Conservation (phyloP, 2,888 invertebrate species). For the Caenorhabditis macrosperma region DNA sequence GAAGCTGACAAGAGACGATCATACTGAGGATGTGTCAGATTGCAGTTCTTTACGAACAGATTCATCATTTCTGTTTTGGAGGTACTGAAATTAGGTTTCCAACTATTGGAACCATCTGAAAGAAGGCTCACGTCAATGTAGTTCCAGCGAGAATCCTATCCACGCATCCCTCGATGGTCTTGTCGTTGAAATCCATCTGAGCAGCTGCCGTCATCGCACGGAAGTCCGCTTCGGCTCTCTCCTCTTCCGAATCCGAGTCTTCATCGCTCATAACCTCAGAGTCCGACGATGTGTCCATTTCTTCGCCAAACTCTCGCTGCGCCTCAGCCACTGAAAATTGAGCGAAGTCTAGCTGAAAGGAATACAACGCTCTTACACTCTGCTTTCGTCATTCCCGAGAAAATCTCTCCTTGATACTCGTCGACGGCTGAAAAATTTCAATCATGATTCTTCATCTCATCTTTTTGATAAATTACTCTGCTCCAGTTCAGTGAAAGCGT, state of each 20-base stretch:
- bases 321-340: constrained; percentile 22
- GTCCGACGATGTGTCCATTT: constrained; percentile 14
- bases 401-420: constrained; percentile 20
- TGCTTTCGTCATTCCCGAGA: constrained; percentile 19
- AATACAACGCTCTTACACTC: constrained; percentile 32
- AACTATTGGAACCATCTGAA: neutral
- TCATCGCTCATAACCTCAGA: neutral
- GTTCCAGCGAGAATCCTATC: constrained; percentile 11
- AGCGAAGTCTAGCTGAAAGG: neutral
- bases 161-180: constrained; percentile 18
- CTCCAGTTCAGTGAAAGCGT: constrained; percentile 16
- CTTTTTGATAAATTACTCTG: constrained; percentile 1
- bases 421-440: constrained; percentile 22
- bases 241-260: constrained; percentile 18
- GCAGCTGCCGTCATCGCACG: neutral
- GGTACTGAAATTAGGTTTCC: constrained; percentile 14
- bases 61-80: constrained; percentile 13
- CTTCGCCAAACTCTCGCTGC: neutral
- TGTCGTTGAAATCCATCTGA: constrained; percentile 1
- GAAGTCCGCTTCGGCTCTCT: neutral
- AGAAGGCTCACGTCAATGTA: constrained; percentile 24
- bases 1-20: neutral
- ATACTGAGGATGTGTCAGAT: constrained; percentile 6
- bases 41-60: neutral
- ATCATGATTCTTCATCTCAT: too few species aligned